phyloP scores from a whole-genome alignment of 2,888 invertebrate genomes.

The Dorcus parallelipipedus region DNA sequence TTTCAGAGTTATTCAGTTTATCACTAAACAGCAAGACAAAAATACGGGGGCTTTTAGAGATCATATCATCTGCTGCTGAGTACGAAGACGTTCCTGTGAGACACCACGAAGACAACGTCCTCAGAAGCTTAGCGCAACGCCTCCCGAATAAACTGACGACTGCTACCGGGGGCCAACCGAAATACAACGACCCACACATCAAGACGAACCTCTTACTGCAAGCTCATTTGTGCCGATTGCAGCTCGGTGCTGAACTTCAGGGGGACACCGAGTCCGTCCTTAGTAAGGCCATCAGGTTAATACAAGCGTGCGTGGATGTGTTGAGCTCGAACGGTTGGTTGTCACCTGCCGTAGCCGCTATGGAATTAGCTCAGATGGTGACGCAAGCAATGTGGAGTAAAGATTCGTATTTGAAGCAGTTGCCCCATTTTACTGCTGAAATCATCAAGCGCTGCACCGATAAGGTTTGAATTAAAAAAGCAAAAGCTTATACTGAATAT shows the following conservation, averaged over 20 bases:
- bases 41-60: constrained; percentile 93
- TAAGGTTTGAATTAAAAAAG: constrained; percentile 57
- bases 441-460: constrained; percentile 88
- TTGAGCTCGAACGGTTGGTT: constrained; percentile 96
- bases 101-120: constrained; percentile 89
- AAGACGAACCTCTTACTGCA: constrained; percentile 95
- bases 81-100: constrained; percentile 92
- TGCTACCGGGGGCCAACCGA: constrained; percentile 60
- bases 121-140: constrained; percentile 57
- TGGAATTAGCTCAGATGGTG: constrained; percentile 99
- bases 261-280: constrained; percentile 92
- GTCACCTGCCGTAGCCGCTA: constrained; percentile 95
- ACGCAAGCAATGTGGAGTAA: constrained; percentile 99
- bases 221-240: constrained; percentile 91
- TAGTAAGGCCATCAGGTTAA: constrained; percentile 78
- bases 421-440: constrained; percentile 91
- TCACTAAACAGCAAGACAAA: constrained; percentile 97
- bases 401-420: constrained; percentile 93
- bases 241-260: constrained; percentile 93
- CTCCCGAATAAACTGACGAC: constrained; percentile 62
- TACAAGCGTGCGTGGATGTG: constrained; percentile 95
- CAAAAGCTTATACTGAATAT: no score
- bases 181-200: constrained; percentile 94
- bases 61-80: constrained; percentile 96
- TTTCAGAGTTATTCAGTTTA: constrained; percentile 92